Evolutionary conservation across 2,797 vertebrate species (phyloP), one percentile per base, ranked within the genome.

Genomic region (Tolypeutes matacus): DNA sequence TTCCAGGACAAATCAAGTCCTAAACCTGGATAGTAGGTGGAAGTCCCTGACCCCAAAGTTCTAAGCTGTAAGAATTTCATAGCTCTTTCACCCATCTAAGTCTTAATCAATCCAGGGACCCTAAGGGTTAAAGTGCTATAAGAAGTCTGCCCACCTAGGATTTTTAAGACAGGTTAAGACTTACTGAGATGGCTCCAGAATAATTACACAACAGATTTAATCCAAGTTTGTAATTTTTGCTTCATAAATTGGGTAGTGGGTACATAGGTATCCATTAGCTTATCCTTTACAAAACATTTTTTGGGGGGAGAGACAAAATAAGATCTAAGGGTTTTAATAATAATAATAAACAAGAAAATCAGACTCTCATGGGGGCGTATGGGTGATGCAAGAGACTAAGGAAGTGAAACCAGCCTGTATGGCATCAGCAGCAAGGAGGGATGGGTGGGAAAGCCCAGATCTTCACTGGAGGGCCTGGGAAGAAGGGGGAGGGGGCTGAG

Each of bases 311-410:
- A 95, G 29, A 86, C 25, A 51, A 96, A 96, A 93, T 21, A 75
- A 75, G 64, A 96, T 91, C 51, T 83, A 92, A 91, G 58, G 8
- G 15, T 81, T 92, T 94, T 69, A 65, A 86, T 95, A 96, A 96
- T 95, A 89, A 39, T 53, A 82, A 56, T 39, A 77, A 94, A 64
- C 64, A 53, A 81, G 31, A 31, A 92, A 23, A 34, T 65, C 51
- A 89, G 62, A 78, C 34, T 84, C 27, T 96, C 29, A 56, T 7
- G 93, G 85, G 36, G 27, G n/a, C 65, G 34, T 69, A n/a, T 90
- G 86, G 72, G 67, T 65, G 49, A 72, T 21, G 8, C 11, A 29
- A 64, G 31, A 15, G 53, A 70, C 49, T 62, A 2, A 92, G 88
- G 86, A 67, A 91, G 64, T 91, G 70, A 95, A 87, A 81, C 23